phyloP scores from a whole-genome alignment of 1,140 invertebrate species.

The Zaprionus ornatus region DNA sequence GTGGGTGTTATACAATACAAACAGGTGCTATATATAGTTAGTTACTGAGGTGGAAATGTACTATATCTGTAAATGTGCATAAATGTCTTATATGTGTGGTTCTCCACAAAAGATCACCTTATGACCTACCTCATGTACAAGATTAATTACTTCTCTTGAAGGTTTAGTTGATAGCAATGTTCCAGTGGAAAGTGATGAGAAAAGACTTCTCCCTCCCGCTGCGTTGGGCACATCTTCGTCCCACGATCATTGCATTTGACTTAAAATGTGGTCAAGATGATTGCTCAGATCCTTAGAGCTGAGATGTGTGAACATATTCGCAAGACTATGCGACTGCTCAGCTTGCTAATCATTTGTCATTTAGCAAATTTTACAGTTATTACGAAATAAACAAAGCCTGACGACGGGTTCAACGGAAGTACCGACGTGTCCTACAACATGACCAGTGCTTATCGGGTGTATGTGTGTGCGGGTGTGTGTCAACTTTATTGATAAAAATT shows the following conservation, averaged over 20 bases:
- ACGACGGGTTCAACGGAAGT: slow-evolving; percentile 62
- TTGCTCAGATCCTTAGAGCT: background rate
- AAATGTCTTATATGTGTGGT: no score
- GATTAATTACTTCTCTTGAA: no score
- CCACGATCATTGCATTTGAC: slow-evolving; percentile 4
- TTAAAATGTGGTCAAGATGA: slow-evolving; percentile 15
- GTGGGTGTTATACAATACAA: no score
- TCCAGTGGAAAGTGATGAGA: background rate
- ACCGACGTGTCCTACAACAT: slow-evolving; percentile 38
- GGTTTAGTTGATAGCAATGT: no score
- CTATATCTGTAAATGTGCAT: no score
- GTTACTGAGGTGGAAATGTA: no score
- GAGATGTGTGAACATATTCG: slow-evolving; percentile 49
- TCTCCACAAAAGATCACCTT: no score
- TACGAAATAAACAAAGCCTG: slow-evolving; percentile 35
- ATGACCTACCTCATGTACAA: no score
- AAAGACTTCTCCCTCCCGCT: background rate
- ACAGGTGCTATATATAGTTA: no score
- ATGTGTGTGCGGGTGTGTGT: slow-evolving; percentile 21
- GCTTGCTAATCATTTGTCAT: slow-evolving; percentile 55
- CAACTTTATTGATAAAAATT: slow-evolving; percentile 77
- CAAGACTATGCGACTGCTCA: slow-evolving; percentile 28
- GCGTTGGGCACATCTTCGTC: background rate
- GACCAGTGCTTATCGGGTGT: slow-evolving; percentile 50
- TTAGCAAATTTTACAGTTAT: slow-evolving; percentile 75